Evolutionary conservation across 2,888 invertebrate species (phyloP).

Genomic region (Drosophila mimetica): DNA sequence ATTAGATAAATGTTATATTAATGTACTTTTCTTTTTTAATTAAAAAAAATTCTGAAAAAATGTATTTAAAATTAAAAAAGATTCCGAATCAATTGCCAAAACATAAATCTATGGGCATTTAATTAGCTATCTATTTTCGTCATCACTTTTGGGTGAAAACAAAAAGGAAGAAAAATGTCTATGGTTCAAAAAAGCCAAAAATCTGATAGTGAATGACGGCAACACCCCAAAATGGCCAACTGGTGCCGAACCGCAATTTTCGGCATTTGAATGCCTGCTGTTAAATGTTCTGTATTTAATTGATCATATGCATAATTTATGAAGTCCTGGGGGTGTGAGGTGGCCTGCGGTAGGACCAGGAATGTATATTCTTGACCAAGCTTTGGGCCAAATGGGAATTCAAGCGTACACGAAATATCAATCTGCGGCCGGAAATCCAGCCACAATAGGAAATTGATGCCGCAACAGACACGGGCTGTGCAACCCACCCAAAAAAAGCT

Average conservation of each 20-base stretch:
- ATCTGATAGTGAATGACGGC: not conserved
- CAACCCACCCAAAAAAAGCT: not conserved
- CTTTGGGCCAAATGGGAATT: constrained; percentile 17
- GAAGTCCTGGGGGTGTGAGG: not conserved
- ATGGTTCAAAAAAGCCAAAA: not conserved
- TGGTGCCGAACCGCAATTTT: not conserved
- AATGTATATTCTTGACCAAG: constrained; percentile 17
- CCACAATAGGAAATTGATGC: constrained; percentile 40
- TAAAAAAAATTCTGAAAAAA: too few species aligned
- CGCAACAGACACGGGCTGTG: too few species aligned
- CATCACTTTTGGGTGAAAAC: not conserved
- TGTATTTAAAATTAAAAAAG: too few species aligned
- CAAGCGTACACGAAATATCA: constrained; percentile 36
- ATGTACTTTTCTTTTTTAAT: too few species aligned
- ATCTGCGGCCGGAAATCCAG: constrained; percentile 34
- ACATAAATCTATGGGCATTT: too few species aligned
- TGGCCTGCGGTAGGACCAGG: not conserved
- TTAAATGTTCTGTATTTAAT: constrained; percentile 39
- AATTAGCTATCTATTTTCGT: not conserved
- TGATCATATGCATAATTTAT: constrained; percentile 34
- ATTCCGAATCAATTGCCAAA: too few species aligned
- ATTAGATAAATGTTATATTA: too few species aligned
- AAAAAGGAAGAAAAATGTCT: not conserved
- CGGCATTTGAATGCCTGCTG: not conserved
- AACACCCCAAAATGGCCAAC: not conserved